These are phyloP conservation scores for Hylaeus volcanicus DNA, from an alignment of 1,140 invertebrate species.

Conservation along the genomic window DNA sequence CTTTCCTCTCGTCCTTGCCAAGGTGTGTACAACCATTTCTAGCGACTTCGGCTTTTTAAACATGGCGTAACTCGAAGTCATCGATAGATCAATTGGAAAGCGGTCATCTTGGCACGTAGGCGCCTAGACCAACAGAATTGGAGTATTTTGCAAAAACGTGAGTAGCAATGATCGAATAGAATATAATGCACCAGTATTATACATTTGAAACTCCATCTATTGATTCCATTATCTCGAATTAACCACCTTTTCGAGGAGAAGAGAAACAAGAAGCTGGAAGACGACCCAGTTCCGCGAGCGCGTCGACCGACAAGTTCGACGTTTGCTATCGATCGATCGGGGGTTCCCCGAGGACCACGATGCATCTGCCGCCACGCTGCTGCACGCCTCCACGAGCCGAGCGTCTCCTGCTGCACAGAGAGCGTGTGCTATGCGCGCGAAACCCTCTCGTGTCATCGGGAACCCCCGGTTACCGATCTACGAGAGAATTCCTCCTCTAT, in stretches of 20 bases:
- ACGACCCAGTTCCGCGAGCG: background rate
- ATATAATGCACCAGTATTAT: no score
- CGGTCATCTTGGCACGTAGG: no score
- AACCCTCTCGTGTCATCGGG: background rate
- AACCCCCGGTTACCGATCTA: background rate
- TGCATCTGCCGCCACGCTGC: background rate
- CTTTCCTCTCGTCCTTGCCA: background rate
- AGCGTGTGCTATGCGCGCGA: constrained; percentile 27
- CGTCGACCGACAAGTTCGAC: constrained; percentile 15
- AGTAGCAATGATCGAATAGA: no score
- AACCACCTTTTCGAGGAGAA: background rate
- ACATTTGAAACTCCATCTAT: no score
- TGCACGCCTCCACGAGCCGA: constrained; percentile 7
- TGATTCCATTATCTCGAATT: no score
- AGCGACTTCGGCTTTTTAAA: background rate
- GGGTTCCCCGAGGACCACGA: background rate
- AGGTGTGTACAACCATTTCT: background rate
- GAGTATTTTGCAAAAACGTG: no score
- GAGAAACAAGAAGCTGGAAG: background rate
- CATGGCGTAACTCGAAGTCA: background rate
- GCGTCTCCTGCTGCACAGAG: constrained; percentile 29
- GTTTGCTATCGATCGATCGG: constrained; percentile 26
- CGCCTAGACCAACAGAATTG: no score
- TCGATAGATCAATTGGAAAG: no score
- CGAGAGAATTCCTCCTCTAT: background rate